Evolutionary conservation across 2,888 invertebrate species (phyloP).

Genomic region (Xylota sylvarum): DNA sequence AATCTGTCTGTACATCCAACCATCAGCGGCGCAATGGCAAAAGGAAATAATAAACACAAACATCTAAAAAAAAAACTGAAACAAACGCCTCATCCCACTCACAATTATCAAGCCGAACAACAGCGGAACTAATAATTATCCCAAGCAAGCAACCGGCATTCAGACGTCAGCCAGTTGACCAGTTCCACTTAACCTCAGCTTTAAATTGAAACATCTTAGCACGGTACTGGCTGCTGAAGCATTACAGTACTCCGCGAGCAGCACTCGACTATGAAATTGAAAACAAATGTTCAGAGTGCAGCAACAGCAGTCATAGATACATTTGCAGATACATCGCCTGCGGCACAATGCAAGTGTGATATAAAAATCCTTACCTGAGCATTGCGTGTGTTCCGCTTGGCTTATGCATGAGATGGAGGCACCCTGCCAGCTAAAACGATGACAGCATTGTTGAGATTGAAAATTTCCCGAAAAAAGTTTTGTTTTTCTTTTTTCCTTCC

Average conservation of each 20-base stretch:
- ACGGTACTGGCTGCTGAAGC: conserved; percentile 45
- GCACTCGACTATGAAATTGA: conserved; percentile 72
- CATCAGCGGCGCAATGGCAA: conserved; percentile 7
- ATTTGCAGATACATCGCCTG: conserved; percentile 5
- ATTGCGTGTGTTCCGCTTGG: conserved; percentile 66
- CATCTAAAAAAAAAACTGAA: conserved; percentile 6
- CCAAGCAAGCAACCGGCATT: conserved; percentile 56
- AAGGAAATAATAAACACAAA: conserved; percentile 46
- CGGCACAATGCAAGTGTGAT: conserved; percentile 29
- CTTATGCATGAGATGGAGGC: conserved; percentile 4
- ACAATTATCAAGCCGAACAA: conserved; percentile 57
- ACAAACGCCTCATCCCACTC: conserved; percentile 51
- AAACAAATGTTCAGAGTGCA: conserved; percentile 61
- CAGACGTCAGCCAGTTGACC: conserved; percentile 68
- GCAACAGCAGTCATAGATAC: not conserved
- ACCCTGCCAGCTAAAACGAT: conserved; percentile 8
- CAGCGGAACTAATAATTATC: conserved; percentile 69
- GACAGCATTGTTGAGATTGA: conserved; percentile 20
- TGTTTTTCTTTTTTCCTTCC: not conserved
- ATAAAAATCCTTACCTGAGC: conserved; percentile 37
- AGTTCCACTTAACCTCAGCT: conserved; percentile 71
- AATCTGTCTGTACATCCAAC: conserved; percentile 11
- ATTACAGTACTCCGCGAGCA: conserved; percentile 31
- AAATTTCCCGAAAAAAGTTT: conserved; percentile 2
- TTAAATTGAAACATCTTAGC: conserved; percentile 67